These are phyloP conservation scores for Agriopis aurantiaria DNA, from an alignment of 2,888 invertebrate species.

Conservation along the genomic window DNA sequence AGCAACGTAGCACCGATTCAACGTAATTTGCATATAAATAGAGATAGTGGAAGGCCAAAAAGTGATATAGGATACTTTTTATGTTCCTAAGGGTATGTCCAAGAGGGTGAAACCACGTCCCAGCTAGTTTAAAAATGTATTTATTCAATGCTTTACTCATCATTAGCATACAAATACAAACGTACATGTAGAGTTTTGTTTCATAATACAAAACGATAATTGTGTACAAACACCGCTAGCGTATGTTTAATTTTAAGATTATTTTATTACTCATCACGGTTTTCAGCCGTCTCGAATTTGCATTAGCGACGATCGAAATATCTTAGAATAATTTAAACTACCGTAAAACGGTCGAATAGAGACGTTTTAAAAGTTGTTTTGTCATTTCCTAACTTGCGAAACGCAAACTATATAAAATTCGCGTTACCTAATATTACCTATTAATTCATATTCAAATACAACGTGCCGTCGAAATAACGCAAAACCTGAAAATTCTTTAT, in stretches of 20 bases:
- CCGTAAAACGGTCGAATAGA: too few species aligned
- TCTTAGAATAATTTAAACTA: neutral
- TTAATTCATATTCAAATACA: too few species aligned
- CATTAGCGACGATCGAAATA: conserved; percentile 12
- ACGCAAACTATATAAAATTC: too few species aligned
- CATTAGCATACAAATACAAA: neutral
- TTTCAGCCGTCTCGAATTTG: conserved; percentile 12
- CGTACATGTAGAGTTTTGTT: neutral
- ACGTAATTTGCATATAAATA: too few species aligned
- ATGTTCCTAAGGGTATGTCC: too few species aligned
- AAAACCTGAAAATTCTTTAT: too few species aligned
- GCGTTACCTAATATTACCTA: too few species aligned
- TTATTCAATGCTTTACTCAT: neutral
- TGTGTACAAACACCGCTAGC: conserved; percentile 5
- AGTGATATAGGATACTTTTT: too few species aligned
- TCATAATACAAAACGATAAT: conserved; percentile 3
- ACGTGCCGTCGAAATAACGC: too few species aligned
- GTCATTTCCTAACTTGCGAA: neutral
- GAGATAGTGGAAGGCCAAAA: too few species aligned
- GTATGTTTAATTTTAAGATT: conserved; percentile 8
- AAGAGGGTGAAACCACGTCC: too few species aligned
- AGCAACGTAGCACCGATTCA: too few species aligned
- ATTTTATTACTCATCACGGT: neutral
- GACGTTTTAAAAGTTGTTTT: neutral
- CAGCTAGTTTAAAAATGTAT: neutral